Base-by-base conservation (phyloP, 1,140 invertebrate species). In the Psilanteris sp. region DNA sequence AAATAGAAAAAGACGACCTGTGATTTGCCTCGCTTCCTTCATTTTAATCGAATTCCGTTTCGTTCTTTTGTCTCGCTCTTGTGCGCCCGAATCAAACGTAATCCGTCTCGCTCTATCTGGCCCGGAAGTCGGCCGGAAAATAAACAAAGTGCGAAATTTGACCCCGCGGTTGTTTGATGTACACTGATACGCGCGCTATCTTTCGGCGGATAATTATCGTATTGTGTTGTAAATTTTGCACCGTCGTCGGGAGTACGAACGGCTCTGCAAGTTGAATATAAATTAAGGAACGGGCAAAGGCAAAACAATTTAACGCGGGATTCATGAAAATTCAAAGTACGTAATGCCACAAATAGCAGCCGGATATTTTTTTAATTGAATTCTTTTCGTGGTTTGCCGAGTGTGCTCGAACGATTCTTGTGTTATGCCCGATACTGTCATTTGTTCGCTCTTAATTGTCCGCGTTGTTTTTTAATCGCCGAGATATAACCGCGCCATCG, bases 301-400 rank as follows among this genome's bases (percentile, higher is more conserved):
- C 29, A 73, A 73, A 73, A 73, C 70, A 66, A 73, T 73, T 67
- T 61, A 67, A 66, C 37, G 39, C 37, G 37, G 29, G n/a, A n/a
- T 74, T 74, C 71, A 74, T 74, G 61, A 61, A 74, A 67, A 74
- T 74, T 66, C 71, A 74, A 61, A 67, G 32, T 74, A 34, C 54
- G 54, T 67, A 61, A 61, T 66, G 37, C 54, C 54, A 27, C 61
- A 36, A 61, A 74, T 67, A 54, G 36, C 29, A 9, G 18, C 3
- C 18, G 32, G 34, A 13, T 48, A 37, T 29, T 57, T 52, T 64
- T 61, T 41, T 52, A 61, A 70, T 70, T 48, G 4, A 29, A 59
- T 59, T 52, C 13, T 27, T 31, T 2, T 26, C 24, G 41, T 18
- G 0, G 24, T 52, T 34, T 62, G 39, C 24, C 16, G 24, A 1